These are phyloP conservation scores for Alectura lathami DNA, from an alignment of 2,113 vertebrate species.

Conservation along the genomic window DNA sequence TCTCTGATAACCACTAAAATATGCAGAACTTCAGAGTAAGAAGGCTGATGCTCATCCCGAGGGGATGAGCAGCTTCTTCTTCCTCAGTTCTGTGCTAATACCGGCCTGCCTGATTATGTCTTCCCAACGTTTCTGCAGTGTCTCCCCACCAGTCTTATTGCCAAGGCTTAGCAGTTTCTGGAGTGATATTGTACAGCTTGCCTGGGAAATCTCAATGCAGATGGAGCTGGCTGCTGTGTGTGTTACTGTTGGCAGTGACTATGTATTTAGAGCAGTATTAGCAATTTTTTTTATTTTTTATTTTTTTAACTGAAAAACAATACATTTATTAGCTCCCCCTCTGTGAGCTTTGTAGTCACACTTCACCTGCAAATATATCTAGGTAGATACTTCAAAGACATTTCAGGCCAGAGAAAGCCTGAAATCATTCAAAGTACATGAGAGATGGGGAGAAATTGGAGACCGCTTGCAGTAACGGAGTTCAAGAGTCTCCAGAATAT, in stretches of 20 bases:
- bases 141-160: background rate
- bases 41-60: background rate
- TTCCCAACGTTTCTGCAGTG: background rate
- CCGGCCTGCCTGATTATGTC: background rate
- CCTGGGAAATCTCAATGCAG: conserved; percentile 50
- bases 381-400: background rate
- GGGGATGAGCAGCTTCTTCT: background rate
- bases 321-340: background rate
- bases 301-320: background rate
- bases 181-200: conserved; percentile 27
- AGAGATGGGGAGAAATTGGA: background rate
- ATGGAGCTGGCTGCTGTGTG: conserved; percentile 44
- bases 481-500: background rate
- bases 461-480: background rate
- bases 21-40: background rate
- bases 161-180: conserved; percentile 48
- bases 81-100: background rate
- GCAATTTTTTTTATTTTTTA: background rate
- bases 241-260: conserved; percentile 44
- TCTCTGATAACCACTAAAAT: background rate
- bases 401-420: background rate
- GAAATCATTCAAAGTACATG: background rate
- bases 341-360: background rate
- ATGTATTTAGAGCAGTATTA: conserved; percentile 8
- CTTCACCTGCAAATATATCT: background rate